Evolutionary conservation across 2,888 invertebrate genomes (phyloP), one percentile per base, ranked within the genome.

Genomic region (Proisotoma minuta): DNA sequence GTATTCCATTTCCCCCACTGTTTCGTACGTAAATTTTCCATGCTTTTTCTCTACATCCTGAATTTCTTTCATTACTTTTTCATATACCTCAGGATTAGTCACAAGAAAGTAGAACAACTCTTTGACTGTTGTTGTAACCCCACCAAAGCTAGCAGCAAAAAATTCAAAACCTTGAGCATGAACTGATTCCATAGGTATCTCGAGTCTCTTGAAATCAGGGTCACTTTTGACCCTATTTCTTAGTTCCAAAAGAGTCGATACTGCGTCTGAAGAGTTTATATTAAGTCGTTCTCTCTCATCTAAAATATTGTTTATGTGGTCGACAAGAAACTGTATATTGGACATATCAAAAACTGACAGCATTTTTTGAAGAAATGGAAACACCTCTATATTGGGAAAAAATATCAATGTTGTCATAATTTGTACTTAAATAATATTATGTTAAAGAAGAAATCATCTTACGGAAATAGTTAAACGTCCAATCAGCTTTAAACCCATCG

Each of bases 21-120:
- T 62, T 22, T 66, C 64, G 23, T 66, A 63, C 28, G 60, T 58
- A 29, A 60, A 39, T 23, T 62, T 60, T 8, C 66, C 66, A 3
- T 61, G 18, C 12, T 62, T 60, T 26, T 39, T 54, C 49, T 62
- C 28, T 47, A 59, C 57, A 1, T 47, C 49, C 27, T 66, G 64
- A 4, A 69, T 53, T 28, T 69, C 68, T 10, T 29, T 57, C 3
- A 57, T 20, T 3, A 61, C 43, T 50, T 65, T 49, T 4, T 15
- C 3, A 5, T 49, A 5, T 12, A 22, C 49, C 4, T 49, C 47
- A 20, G 68, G 50, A 56, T 62, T 39, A 27, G 53, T 60, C 3
- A 63, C 57, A n/a, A 65, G 43, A 23, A 48, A 48, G 50, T 68
- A 68, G 1, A 60, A 66, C 5, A 66, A 18, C 47, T 39, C 60